These are phyloP conservation scores for Odontocolon sp. DNA, from an alignment of 2,888 invertebrate species.

Conservation along the genomic window DNA sequence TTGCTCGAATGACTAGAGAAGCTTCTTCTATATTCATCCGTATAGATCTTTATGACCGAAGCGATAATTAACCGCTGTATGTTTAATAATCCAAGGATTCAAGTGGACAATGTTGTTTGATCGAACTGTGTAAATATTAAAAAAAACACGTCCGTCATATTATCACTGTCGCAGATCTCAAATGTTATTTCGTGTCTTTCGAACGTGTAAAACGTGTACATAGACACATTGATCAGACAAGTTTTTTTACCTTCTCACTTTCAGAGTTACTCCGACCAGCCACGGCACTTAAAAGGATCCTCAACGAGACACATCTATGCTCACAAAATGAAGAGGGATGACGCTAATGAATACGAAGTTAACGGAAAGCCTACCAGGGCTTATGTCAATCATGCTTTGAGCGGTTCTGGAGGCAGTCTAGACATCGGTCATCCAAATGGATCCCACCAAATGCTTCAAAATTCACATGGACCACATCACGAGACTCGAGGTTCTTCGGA, in stretches of 20 bases:
- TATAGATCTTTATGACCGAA: background rate
- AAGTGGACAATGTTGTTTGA: conserved; percentile 44
- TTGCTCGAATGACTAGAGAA: conserved; percentile 1
- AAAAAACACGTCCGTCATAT: conserved; percentile 24
- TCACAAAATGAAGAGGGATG: conserved; percentile 72
- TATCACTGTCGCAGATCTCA: conserved; percentile 17
- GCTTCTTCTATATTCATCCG: background rate
- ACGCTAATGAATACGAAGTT: conserved; percentile 63
- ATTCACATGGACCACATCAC: conserved; percentile 76
- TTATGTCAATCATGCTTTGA: conserved; percentile 75
- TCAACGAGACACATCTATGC: conserved; percentile 31
- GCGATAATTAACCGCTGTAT: conserved; percentile 18
- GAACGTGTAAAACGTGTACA: background rate
- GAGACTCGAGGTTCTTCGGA: conserved; percentile 84
- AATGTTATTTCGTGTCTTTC: conserved; percentile 11
- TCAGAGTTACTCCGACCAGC: conserved; percentile 56
- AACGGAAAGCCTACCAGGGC: conserved; percentile 65
- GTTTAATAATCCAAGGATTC: conserved; percentile 6
- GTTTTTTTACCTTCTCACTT: conserved; percentile 3
- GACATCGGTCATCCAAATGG: conserved; percentile 67
- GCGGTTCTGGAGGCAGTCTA: conserved; percentile 69
- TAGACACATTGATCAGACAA: conserved; percentile 24
- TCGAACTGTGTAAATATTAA: conserved; percentile 40
- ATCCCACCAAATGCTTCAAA: conserved; percentile 61
- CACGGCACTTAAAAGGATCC: conserved; percentile 52